Evolutionary conservation across 2,888 invertebrate species (phyloP).

Genomic region (Thymelicus sylvestris): DNA sequence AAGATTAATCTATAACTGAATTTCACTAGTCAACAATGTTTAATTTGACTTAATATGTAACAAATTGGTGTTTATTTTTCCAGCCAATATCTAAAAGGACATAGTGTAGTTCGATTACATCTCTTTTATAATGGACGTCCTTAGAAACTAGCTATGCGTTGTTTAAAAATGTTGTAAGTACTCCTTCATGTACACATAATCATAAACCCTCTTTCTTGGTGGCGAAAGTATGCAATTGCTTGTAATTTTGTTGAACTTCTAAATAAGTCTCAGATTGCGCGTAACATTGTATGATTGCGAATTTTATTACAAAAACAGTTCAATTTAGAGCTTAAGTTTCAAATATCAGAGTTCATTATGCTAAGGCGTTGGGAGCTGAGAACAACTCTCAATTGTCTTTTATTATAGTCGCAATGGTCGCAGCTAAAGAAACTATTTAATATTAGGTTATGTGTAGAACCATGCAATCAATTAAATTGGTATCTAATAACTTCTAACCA

Average conservation of each 20-base stretch:
- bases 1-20: too few relatives aligned
- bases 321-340: slow-evolving; percentile 52
- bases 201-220: slow-evolving; percentile 42
- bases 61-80: background rate
- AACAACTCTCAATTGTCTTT: slow-evolving; percentile 67
- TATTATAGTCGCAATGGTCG: slow-evolving; percentile 54
- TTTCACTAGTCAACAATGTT: too few relatives aligned
- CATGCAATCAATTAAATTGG: slow-evolving; percentile 63
- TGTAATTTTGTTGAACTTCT: slow-evolving; percentile 50
- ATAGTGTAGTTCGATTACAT: slow-evolving; percentile 57
- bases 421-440: slow-evolving; percentile 65
- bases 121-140: slow-evolving; percentile 54
- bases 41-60: too few relatives aligned
- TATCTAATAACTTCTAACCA: slow-evolving; percentile 46
- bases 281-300: slow-evolving; percentile 58
- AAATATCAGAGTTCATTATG: slow-evolving; percentile 48
- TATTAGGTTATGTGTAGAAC: slow-evolving; percentile 61
- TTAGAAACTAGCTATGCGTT: slow-evolving; percentile 45
- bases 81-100: slow-evolving; percentile 16
- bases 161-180: slow-evolving; percentile 45
- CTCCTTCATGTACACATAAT: slow-evolving; percentile 37
- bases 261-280: slow-evolving; percentile 51
- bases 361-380: slow-evolving; percentile 32
- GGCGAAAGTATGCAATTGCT: slow-evolving; percentile 44
- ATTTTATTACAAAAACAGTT: slow-evolving; percentile 40